Evolutionary conservation across 2,113 vertebrate genomes (phyloP).

Genomic region (Pelecanoides urinatrix): DNA sequence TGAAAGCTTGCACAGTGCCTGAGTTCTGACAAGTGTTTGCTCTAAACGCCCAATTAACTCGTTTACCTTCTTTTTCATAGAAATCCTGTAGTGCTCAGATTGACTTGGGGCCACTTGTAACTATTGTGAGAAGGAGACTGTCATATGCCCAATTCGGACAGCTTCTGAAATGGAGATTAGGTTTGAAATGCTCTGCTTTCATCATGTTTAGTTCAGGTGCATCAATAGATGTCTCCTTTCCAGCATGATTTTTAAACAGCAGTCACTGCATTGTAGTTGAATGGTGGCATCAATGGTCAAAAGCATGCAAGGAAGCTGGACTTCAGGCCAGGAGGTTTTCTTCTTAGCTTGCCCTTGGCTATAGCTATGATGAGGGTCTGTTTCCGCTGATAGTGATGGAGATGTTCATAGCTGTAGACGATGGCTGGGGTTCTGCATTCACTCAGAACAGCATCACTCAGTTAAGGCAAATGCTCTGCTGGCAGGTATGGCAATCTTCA

Average conservation of each 20-base stretch:
- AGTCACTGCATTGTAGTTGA: neutral
- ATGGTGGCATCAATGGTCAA: neutral
- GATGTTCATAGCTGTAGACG: neutral
- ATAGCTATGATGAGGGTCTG: neutral
- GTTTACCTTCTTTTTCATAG: neutral
- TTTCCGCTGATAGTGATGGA: neutral
- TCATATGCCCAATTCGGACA: neutral
- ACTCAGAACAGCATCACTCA: neutral
- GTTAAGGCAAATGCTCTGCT: neutral
- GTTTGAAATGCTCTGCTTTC: neutral
- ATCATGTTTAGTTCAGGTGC: neutral
- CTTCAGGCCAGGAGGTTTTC: neutral
- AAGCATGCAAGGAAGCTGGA: neutral
- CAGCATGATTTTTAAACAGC: neutral
- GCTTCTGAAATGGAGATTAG: neutral
- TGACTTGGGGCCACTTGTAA: neutral
- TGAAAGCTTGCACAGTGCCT: neutral
- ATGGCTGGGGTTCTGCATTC: neutral
- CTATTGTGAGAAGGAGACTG: neutral
- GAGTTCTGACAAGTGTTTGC: neutral
- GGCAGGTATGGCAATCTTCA: neutral
- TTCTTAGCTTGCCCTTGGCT: neutral
- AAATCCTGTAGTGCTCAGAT: neutral
- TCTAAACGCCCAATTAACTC: neutral
- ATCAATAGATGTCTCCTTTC: neutral